phyloP scores from a whole-genome alignment of 2,113 vertebrate species.

The Gallinago jamesoni region DNA sequence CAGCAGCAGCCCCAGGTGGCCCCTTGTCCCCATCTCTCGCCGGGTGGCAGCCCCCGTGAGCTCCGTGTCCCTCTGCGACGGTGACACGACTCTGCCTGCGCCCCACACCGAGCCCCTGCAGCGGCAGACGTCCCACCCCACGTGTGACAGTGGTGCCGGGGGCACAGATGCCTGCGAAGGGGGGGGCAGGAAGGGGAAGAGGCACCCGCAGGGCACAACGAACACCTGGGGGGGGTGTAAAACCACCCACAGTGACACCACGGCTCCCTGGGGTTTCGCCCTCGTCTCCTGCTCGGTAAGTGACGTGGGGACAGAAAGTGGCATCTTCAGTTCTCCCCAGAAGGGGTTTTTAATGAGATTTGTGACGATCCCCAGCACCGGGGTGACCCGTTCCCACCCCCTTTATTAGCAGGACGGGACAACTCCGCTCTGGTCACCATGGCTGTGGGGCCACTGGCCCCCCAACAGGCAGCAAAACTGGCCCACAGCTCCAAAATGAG shows the following conservation, averaged over 20 bases:
- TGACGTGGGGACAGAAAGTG: fast-evolving
- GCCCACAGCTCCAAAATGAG: neutral
- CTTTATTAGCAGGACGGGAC: neutral
- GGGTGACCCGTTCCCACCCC: neutral
- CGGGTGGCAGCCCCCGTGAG: neutral
- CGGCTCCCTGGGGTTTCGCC: neutral
- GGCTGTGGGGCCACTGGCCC: fast-evolving
- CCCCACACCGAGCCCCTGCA: fast-evolving
- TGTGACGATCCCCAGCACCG: fast-evolving
- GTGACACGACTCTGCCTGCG: neutral
- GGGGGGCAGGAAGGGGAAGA: neutral
- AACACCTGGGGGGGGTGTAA: neutral
- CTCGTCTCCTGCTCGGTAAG: neutral
- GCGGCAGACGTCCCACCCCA: neutral
- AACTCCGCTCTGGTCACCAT: neutral
- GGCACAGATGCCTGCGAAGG: fast-evolving
- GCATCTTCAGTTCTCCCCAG: fast-evolving
- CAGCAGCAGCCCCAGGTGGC: neutral
- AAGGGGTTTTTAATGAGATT: neutral
- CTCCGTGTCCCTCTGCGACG: neutral
- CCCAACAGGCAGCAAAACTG: neutral
- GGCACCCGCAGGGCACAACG: neutral
- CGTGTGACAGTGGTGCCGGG: fast-evolving
- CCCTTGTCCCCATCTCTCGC: neutral
- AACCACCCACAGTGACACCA: fast-evolving